A percentile compares a stretch with the other conserved stretches of the same genome.
Conservation (phyloP, 2,888 invertebrate genomes). For the Aphidoletes aphidimyza region DNA sequence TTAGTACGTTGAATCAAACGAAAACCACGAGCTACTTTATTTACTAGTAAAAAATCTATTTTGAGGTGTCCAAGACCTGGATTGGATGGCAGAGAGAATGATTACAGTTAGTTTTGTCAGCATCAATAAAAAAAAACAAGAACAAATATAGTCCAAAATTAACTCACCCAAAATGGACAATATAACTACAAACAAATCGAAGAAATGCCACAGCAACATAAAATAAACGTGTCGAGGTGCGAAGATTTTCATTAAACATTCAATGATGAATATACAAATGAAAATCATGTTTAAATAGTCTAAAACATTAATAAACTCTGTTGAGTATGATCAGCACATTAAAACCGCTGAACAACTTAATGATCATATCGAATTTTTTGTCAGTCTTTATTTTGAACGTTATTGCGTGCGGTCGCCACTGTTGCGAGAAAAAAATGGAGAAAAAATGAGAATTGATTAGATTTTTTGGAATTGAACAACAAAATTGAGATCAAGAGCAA, state of each 20-base stretch:
- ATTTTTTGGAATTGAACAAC: not conserved
- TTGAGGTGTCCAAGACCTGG: constrained; percentile 94
- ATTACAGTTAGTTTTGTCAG: too few relatives aligned
- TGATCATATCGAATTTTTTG: constrained; percentile 99
- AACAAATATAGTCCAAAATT: too few relatives aligned
- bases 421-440: not conserved
- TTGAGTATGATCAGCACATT: constrained; percentile 97
- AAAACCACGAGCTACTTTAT: constrained; percentile 96
- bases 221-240: constrained; percentile 98
- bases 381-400: constrained; percentile 97
- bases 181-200: constrained; percentile 99
- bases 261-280: constrained; percentile 97
- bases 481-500: too few relatives aligned
- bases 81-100: not conserved
- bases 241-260: constrained; percentile 98
- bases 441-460: too few relatives aligned
- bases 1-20: constrained; percentile 98
- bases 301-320: constrained; percentile 84
- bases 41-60: constrained; percentile 98
- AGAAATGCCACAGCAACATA: constrained; percentile 99
- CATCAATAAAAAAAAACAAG: too few relatives aligned
- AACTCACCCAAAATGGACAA: constrained; percentile 94
- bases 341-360: constrained; percentile 98
- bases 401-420: constrained; percentile 97
- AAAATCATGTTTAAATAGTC: constrained; percentile 97